Base-by-base conservation (phyloP, 1,140 invertebrate genomes). In the Drosophila nebulosa region DNA sequence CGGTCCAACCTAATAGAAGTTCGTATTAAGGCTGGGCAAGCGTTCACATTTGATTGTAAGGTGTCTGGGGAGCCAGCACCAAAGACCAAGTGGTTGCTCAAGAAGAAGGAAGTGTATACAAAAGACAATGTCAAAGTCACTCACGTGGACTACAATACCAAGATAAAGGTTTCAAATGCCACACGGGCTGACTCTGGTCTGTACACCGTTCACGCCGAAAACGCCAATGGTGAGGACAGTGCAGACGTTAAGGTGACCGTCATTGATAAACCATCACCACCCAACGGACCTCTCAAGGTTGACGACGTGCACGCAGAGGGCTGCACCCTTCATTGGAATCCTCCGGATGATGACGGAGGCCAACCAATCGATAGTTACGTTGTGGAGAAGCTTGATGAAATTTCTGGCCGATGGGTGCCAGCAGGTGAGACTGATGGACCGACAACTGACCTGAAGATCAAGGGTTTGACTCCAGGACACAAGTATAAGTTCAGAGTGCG, bases 401-500 rank as follows among this genome's bases (percentile, higher is more conserved):
- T 95, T 36, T 97, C 96, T 14, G 97, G 97, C 21, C 93, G 97
- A 36, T 99, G 98, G 98, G 96, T 98, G 42, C 96, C 96, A 35
- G 97, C 96, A 16, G 97, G 97, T 0, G 96, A 98, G 93, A 98
- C 97, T 4, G 94, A 95, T 64, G 97, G 97, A 2, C 95, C 96
- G 0, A 92, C 93, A 46, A 97, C 96, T 1, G 93, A 91, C 10
- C 88, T 97, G 1, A 92, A 95, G 1, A 93, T 98, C 0, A 96
- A 97, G 61, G 96, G 95, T 10, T 92, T 99, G 0, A 94, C 93
- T 35, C 97, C 97, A 0, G 96, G 96, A 61, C 97, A 99, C 81
- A 98, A 98, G 91, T 99, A 99, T 92, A 98, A 98, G 92, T 99
- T 99, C 93, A 93, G 98, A 68, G 98, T 99, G 0, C 94, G 96